Evolutionary conservation across 2,888 invertebrate genomes (phyloP).

Genomic region (Macrosoma leucophasiata): DNA sequence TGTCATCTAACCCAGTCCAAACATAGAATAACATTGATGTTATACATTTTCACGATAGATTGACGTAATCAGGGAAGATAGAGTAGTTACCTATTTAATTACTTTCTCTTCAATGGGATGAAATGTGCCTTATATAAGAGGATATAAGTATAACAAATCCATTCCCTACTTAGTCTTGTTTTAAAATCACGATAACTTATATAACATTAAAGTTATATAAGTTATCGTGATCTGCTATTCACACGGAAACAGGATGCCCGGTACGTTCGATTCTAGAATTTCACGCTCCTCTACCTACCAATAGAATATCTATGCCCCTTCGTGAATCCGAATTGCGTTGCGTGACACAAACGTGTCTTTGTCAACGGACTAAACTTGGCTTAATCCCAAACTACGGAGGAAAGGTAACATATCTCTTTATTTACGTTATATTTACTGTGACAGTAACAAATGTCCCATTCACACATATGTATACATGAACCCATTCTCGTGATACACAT

Average conservation of each 20-base stretch:
- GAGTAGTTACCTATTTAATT: too few species aligned
- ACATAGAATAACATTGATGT: too few species aligned
- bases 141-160: too few species aligned
- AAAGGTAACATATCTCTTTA: conserved; percentile 59
- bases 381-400: conserved; percentile 56
- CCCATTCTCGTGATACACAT: conserved; percentile 27
- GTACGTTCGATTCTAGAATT: conserved; percentile 29
- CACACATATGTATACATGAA: conserved; percentile 20
- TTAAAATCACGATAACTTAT: too few species aligned
- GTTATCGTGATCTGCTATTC: too few species aligned
- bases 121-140: too few species aligned
- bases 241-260: conserved; percentile 17
- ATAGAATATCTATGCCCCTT: conserved; percentile 31
- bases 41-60: too few species aligned
- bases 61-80: too few species aligned
- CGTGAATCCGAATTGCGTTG: conserved; percentile 39
- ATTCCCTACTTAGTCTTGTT: too few species aligned
- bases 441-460: conserved; percentile 47
- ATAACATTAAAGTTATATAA: too few species aligned
- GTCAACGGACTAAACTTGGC: conserved; percentile 57
- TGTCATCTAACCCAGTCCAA: too few species aligned
- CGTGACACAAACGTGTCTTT: conserved; percentile 51
- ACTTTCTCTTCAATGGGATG: too few species aligned
- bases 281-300: conserved; percentile 39
- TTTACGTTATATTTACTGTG: conserved; percentile 52